A percentile compares a stretch with the other conserved stretches of the same genome.
phyloP scores from a whole-genome alignment of 2,888 invertebrate species.

The Pelosia muscerda region DNA sequence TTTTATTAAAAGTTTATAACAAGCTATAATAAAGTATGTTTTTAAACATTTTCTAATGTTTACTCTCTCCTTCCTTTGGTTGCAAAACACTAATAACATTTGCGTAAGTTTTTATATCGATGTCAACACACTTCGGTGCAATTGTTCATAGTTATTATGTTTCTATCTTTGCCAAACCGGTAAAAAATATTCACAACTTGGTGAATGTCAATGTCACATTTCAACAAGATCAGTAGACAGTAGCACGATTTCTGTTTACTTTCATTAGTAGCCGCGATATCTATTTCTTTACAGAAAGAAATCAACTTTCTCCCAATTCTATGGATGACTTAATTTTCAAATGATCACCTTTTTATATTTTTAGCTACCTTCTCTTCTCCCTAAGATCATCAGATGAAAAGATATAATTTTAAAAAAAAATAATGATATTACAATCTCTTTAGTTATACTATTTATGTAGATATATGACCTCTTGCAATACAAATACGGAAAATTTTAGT shows the following conservation, averaged over 20 bases:
- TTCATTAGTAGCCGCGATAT: constrained; percentile 31
- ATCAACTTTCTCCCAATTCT: constrained; percentile 11
- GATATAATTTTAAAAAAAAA: too few relatives aligned
- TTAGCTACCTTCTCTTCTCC: too few relatives aligned
- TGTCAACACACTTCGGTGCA: constrained; percentile 69
- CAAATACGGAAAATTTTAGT: too few relatives aligned
- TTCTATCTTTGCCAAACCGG: constrained; percentile 35
- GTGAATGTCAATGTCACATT: constrained; percentile 79
- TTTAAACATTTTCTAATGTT: neutral
- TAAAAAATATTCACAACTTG: constrained; percentile 34
- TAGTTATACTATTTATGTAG: too few relatives aligned
- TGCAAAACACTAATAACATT: constrained; percentile 65
- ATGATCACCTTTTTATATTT: neutral
- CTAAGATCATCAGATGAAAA: too few relatives aligned
- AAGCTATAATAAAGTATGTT: neutral
- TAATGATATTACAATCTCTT: too few relatives aligned
- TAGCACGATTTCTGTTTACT: constrained; percentile 45
- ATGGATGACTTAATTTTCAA: neutral
- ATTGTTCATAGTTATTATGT: constrained; percentile 60
- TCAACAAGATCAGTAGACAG: constrained; percentile 57
- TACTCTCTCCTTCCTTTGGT: constrained; percentile 47
- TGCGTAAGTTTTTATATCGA: constrained; percentile 72
- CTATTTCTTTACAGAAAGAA: constrained; percentile 19
- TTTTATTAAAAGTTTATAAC: neutral
- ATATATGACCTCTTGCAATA: neutral